Percentiles rank a stretch among this genome's conserved stretches.
Conservation (phyloP, 2,113 vertebrate species). For the Paratilapia polleni region DNA sequence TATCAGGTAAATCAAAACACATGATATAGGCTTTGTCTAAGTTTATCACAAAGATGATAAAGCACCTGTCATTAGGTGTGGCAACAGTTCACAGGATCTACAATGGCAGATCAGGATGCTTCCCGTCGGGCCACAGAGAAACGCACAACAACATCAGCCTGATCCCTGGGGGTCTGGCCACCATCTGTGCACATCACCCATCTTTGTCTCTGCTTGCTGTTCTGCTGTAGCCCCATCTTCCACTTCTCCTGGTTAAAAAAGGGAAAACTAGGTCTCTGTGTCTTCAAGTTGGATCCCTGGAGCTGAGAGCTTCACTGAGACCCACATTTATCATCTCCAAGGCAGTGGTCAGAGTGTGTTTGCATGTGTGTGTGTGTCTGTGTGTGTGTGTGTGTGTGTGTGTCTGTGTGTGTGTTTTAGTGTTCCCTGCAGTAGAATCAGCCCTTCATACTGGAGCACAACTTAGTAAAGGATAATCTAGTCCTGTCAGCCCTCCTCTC, state of each 20-base stretch:
- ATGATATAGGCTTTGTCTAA: slow-evolving; percentile 9
- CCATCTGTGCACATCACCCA: slow-evolving; percentile 67
- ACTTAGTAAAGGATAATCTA: slow-evolving; percentile 63
- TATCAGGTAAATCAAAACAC: not conserved
- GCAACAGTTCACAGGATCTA: slow-evolving; percentile 47
- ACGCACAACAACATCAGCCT: slow-evolving; percentile 21
- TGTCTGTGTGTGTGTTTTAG: slow-evolving; percentile 16
- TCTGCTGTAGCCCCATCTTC: slow-evolving; percentile 29
- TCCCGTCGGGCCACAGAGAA: slow-evolving; percentile 31
- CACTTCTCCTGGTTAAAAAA: slow-evolving; percentile 38
- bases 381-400: slow-evolving; percentile 27
- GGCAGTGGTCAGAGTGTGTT: slow-evolving; percentile 45
- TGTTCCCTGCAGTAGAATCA: slow-evolving; percentile 32
- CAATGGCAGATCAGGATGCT: slow-evolving; percentile 35
- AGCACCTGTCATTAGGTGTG: slow-evolving; percentile 47
- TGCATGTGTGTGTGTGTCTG: slow-evolving; percentile 21
- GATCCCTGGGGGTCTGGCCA: slow-evolving; percentile 29
- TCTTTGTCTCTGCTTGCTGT: slow-evolving; percentile 47
- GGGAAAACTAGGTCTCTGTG: slow-evolving; percentile 65
- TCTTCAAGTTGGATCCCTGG: slow-evolving; percentile 63
- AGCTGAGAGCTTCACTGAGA: slow-evolving; percentile 52
- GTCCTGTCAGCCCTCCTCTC: slow-evolving; percentile 31
- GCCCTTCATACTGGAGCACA: slow-evolving; percentile 48
- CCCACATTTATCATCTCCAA: slow-evolving; percentile 66
- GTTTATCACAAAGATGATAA: slow-evolving; percentile 52